Evolutionary conservation across 2,113 vertebrate species (phyloP).

Genomic region (Alces alces): DNA sequence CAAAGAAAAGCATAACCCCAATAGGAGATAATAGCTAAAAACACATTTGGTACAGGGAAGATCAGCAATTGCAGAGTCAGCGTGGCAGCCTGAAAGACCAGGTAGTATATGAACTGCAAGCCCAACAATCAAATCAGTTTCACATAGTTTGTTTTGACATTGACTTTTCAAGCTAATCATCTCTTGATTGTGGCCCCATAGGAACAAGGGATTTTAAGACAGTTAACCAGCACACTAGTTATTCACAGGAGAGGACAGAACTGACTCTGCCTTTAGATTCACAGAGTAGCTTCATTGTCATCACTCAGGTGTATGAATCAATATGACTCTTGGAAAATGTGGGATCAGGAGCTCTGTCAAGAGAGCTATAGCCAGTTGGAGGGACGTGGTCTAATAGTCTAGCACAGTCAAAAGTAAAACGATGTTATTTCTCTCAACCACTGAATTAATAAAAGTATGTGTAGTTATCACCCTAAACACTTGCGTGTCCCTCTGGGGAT

Average conservation of each 20-base stretch:
- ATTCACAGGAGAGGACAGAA: neutral
- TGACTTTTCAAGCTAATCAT: neutral
- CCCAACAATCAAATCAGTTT: neutral
- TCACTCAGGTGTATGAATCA: neutral
- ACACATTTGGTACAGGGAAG: neutral
- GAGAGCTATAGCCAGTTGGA: neutral
- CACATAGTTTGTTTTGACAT: neutral
- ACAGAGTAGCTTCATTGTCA: neutral
- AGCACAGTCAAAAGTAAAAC: neutral
- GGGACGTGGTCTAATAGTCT: neutral
- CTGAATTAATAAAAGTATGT: constrained; percentile 2
- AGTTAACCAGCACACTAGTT: neutral
- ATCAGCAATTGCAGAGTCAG: neutral
- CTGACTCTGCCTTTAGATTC: neutral
- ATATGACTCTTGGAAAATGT: neutral
- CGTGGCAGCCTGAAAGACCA: neutral
- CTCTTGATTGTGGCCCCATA: neutral
- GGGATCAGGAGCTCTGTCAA: neutral
- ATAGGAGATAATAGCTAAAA: neutral
- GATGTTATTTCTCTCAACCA: neutral
- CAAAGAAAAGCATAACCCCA: neutral
- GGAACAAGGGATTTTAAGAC: neutral
- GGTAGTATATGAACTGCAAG: neutral
- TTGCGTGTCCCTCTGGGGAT: neutral
- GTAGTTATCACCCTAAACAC: neutral